Percentiles rank a stretch among this genome's conserved stretches.
Conservation (phyloP, 2,888 invertebrate species). For the Phengaris alcon region DNA sequence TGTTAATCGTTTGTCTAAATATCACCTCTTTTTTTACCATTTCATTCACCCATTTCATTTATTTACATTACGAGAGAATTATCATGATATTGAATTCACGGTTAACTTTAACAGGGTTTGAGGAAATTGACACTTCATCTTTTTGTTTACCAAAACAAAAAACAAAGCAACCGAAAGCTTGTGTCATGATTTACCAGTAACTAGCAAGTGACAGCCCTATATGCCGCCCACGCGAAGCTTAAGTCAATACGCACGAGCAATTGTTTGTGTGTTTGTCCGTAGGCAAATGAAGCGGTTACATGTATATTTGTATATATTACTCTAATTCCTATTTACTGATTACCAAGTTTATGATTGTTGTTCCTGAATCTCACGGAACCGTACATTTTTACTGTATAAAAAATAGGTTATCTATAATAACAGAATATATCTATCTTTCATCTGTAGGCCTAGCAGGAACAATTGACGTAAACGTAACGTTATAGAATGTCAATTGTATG, state of each 20-base stretch:
- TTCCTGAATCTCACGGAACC: neutral
- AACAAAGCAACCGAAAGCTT: too few relatives aligned
- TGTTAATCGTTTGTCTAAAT: too few relatives aligned
- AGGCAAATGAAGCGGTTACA: conserved; percentile 16
- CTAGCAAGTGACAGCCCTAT: neutral
- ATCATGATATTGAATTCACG: too few relatives aligned
- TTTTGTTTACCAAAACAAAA: too few relatives aligned
- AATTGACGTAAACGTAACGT: too few relatives aligned
- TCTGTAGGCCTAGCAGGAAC: too few relatives aligned
- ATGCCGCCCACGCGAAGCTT: conserved; percentile 57
- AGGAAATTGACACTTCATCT: too few relatives aligned
- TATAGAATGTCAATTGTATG: too few relatives aligned
- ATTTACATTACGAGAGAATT: too few relatives aligned
- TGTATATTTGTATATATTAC: neutral
- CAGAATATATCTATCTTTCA: neutral
- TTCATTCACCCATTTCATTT: too few relatives aligned
- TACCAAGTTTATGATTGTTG: neutral
- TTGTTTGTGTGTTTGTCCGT: conserved; percentile 38
- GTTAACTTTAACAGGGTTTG: too few relatives aligned
- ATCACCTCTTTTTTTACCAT: too few relatives aligned
- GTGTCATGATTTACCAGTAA: neutral
- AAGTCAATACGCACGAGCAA: conserved; percentile 56
- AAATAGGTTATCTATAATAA: neutral
- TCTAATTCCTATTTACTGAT: neutral
- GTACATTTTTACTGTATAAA: neutral